Evolutionary conservation across 2,888 invertebrate species (phyloP).

Genomic region (Limnephilus auricula): DNA sequence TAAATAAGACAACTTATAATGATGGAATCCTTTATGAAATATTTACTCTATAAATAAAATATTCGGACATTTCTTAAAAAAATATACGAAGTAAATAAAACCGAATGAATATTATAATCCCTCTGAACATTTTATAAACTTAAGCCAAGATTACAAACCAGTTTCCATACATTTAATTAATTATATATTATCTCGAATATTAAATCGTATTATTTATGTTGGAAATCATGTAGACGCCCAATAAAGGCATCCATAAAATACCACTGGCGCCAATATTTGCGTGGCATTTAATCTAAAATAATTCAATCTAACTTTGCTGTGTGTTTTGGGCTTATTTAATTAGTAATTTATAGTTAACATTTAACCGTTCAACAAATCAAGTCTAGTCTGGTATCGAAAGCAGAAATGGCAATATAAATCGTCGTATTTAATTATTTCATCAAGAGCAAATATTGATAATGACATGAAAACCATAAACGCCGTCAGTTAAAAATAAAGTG

Average conservation of each 20-base stretch:
- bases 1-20: no score
- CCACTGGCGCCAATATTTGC: background rate
- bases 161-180: background rate
- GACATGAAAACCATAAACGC: constrained; percentile 15
- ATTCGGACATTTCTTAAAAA: no score
- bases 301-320: background rate
- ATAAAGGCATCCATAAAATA: background rate
- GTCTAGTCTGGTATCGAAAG: background rate
- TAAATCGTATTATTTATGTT: background rate
- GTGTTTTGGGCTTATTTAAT: background rate
- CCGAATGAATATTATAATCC: background rate
- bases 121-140: background rate
- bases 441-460: constrained; percentile 26
- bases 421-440: constrained; percentile 13
- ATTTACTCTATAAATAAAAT: no score
- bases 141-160: background rate
- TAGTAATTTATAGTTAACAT: background rate
- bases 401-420: constrained; percentile 6
- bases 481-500: background rate
- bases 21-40: no score
- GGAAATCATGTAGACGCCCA: background rate
- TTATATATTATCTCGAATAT: background rate
- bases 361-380: background rate
- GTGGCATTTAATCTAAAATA: background rate
- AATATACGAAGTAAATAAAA: no score